These are phyloP conservation scores for Hyposoter dolosus DNA, from an alignment of 2,888 invertebrate genomes.

Conservation along the genomic window DNA sequence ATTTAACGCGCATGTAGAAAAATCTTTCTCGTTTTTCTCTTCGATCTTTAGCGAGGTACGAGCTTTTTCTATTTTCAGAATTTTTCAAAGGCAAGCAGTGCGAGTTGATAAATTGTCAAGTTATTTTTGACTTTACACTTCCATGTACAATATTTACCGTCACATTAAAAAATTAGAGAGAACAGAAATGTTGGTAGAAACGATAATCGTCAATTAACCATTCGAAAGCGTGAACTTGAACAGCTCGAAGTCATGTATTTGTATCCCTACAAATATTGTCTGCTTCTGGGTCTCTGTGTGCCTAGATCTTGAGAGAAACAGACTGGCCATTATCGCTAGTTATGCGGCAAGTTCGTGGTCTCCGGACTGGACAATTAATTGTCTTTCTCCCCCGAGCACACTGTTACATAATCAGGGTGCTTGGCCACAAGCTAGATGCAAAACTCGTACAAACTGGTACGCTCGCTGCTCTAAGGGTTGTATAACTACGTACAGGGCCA, in stretches of 20 bases:
- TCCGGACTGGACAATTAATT: conserved; percentile 75
- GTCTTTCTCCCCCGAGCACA: conserved; percentile 51
- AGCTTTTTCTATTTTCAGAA: conserved; percentile 41
- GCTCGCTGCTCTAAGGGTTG: conserved; percentile 37
- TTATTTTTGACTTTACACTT: background rate
- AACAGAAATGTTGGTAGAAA: background rate
- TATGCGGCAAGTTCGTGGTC: conserved; percentile 75
- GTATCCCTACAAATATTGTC: conserved; percentile 20
- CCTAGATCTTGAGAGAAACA: conserved; percentile 65
- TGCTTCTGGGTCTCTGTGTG: background rate
- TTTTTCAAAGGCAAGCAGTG: background rate
- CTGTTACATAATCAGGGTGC: conserved; percentile 26
- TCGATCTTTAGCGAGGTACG: conserved; percentile 15
- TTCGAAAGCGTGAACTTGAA: conserved; percentile 6
- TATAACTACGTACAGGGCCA: background rate
- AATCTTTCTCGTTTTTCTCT: conserved; percentile 22
- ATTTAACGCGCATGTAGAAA: conserved; percentile 4
- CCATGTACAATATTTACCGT: background rate
- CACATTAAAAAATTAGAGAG: background rate
- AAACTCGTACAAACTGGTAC: conserved; percentile 41
- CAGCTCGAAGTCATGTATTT: background rate
- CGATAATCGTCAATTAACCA: conserved; percentile 6
- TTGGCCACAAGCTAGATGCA: conserved; percentile 45
- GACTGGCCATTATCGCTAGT: conserved; percentile 76
- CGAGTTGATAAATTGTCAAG: too few species aligned